Evolutionary conservation across 1,140 invertebrate genomes (phyloP), one percentile per base, ranked within the genome.

Genomic region (Amyelois transitella): DNA sequence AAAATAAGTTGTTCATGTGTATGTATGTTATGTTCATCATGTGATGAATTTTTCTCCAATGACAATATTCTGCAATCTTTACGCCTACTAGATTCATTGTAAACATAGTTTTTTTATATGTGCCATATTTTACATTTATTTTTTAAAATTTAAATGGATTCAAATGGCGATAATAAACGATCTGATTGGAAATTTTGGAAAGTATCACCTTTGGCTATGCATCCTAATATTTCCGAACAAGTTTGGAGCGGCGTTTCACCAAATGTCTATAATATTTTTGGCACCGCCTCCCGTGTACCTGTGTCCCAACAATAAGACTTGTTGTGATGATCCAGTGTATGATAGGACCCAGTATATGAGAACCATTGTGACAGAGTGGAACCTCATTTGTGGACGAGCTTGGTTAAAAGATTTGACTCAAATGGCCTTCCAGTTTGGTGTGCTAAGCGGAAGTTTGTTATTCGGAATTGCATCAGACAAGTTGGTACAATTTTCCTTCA

Each of bases 291-390:
- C 85, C 1, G 51, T 65, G 0, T 90, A 82, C 54, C 74, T 52
- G 55, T 90, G 86, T 68, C 82, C 78, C 0, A 66, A 77, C 6
- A 64, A 77, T 0, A 78, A 61, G 2, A 69, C 75, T 17, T 74
- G 78, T 12, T 94, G 94, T 64, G 66, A 77, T 0, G 62, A 88
- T 1, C 91, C 91, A 43, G 76, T 82, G 20, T 94, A 92, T 59
- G 90, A 94, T 63, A 90, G 72, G 24, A 88, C 81, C 8, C 66
- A 91, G 24, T 95, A 95, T 68, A 79, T 89, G 6, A 90, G 92
- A 56, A 95, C 93, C 0, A 93, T 94, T 21, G 88, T 92, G 17
- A 93, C 90, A 3, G 91, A 94, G 89, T 96, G 93, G 93, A 82
- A 95, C 77, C 87, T 96, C 21, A 91, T 94, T 5, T 95, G 94